Evolutionary conservation across 2,888 invertebrate species (phyloP), one percentile per base, ranked within the genome.

Genomic region (Malthinus flaveolus): DNA sequence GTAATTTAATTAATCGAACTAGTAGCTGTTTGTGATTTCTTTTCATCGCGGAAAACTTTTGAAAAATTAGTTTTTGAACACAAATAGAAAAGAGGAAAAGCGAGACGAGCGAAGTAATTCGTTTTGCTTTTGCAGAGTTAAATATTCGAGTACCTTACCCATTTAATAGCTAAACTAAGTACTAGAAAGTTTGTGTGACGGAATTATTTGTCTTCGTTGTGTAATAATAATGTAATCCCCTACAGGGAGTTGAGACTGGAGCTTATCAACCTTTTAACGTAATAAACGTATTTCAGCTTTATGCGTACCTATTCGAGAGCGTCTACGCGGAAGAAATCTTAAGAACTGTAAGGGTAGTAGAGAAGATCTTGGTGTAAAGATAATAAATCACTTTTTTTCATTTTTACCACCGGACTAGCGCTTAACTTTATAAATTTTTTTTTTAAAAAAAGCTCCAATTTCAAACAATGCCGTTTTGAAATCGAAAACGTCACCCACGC

Each of bases 241-340:
- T 33, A 49, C 37, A 46, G 49, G 46, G 37, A 39, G 34, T 13
- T n/a, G 48, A 49, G 48, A 33, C 56, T 49, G 10, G 32, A 50
- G 56, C 56, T 56, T 56, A 56, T 56, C 56, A 42, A 36, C 56
- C 56, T 56, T 56, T 51, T 51, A 56, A 51, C 56, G 56, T 56
- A 56, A 56, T 49, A 56, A 56, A 49, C 56, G 56, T 49, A 44
- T 45, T 49, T 42, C 10, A 32, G 34, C 56, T 48, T 55, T 45
- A 36, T 49, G 49, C 49, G 48, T 54, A 49, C 49, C 47, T 54
- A 49, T 54, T 54, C 49, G 34, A 32, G 42, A 23, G 33, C 36
- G 48, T 36, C 36, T 53, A 46, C 34, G 34, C 10, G 23, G 52
- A 36, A 46, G 32, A 47, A 13, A 10, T 35, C 36, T 34, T 37